phyloP scores from a whole-genome alignment of 1,140 invertebrate species.

The Drosophila saltans region DNA sequence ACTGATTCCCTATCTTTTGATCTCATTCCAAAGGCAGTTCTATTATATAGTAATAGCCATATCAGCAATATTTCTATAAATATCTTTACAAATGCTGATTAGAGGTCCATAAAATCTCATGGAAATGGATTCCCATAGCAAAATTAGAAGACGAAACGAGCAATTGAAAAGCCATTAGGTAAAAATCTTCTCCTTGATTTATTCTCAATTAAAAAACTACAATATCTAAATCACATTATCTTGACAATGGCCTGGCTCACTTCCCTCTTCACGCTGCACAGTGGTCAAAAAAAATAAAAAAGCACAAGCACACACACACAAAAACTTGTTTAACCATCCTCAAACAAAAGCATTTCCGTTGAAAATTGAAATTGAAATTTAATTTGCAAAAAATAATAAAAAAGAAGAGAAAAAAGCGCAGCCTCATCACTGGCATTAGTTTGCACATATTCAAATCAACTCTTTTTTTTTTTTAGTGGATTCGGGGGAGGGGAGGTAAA shows the following conservation, averaged over 20 bases:
- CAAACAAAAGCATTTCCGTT: conserved; percentile 48
- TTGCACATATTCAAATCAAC: conserved; percentile 77
- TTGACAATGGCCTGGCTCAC: background rate
- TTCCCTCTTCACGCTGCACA: background rate
- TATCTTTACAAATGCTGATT: background rate
- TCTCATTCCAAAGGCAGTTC: too few relatives aligned
- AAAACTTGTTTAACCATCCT: conserved; percentile 20
- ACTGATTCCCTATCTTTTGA: too few relatives aligned
- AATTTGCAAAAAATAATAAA: conserved; percentile 51
- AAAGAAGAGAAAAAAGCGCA: conserved; percentile 30
- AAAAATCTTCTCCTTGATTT: conserved; percentile 15
- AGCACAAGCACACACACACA: background rate
- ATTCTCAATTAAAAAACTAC: conserved; percentile 20
- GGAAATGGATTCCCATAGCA: background rate
- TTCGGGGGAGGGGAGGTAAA: conserved; percentile 10
- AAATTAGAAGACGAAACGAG: background rate
- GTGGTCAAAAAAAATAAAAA: background rate
- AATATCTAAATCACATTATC: conserved; percentile 27
- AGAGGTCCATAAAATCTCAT: background rate
- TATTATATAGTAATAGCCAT: too few relatives aligned
- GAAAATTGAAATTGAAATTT: conserved; percentile 73
- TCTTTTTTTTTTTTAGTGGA: conserved; percentile 44
- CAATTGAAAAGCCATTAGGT: conserved; percentile 5
- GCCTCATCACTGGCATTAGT: conserved; percentile 67
- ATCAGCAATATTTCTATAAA: background rate